Evolutionary conservation across 2,888 invertebrate species (phyloP).

Genomic region (Drosophila falleni): DNA sequence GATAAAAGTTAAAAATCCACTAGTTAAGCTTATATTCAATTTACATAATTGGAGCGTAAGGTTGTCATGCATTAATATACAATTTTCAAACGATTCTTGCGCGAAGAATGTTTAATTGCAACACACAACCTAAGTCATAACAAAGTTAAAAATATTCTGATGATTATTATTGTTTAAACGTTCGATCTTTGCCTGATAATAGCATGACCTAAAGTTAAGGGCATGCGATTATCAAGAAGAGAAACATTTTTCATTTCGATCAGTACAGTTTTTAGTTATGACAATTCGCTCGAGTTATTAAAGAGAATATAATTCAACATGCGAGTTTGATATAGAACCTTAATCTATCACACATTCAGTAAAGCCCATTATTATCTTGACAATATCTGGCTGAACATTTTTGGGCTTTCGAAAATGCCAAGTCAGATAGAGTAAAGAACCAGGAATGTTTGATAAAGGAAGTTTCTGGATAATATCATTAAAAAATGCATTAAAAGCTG

Average conservation of each 20-base stretch:
- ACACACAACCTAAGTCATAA: conserved; percentile 42
- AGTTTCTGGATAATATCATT: conserved; percentile 23
- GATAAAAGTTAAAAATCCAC: neutral
- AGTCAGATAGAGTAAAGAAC: conserved; percentile 45
- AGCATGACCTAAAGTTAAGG: neutral
- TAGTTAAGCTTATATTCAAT: conserved; percentile 3
- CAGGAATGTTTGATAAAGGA: conserved; percentile 53
- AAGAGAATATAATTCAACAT: conserved; percentile 12
- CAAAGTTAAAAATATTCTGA: conserved; percentile 64
- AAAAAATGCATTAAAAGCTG: conserved; percentile 38
- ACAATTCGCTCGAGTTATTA: conserved; percentile 29
- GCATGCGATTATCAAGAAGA: conserved; percentile 67
- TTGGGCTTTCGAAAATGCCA: conserved; percentile 70
- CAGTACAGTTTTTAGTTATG: conserved; percentile 68
- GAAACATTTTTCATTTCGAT: conserved; percentile 77
- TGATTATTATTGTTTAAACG: conserved; percentile 73
- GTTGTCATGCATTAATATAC: conserved; percentile 31
- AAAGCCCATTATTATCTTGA: conserved; percentile 69
- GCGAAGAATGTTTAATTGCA: conserved; percentile 60
- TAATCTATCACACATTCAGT: conserved; percentile 45
- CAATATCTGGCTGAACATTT: conserved; percentile 43
- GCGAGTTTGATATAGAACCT: conserved; percentile 29
- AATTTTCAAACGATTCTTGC: conserved; percentile 55
- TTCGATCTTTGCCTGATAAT: conserved; percentile 70
- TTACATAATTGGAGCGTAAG: conserved; percentile 8